Evolutionary conservation across 2,797 vertebrate species (phyloP).

Genomic region (Epinephelus coioides): DNA sequence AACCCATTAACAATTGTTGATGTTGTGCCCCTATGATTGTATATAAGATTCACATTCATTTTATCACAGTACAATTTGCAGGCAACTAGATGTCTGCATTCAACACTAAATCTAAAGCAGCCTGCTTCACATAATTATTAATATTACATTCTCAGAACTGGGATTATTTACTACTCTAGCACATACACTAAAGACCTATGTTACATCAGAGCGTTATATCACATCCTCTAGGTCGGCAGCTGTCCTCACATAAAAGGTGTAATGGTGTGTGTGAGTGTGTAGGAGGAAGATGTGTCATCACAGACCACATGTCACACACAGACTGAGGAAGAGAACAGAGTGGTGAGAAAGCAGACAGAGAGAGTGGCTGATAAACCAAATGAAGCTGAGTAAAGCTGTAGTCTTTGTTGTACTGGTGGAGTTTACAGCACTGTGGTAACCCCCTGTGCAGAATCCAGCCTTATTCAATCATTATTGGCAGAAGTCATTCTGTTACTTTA

Average conservation of each 20-base stretch:
- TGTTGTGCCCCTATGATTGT: background rate
- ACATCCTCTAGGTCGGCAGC: constrained; percentile 18
- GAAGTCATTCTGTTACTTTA: background rate
- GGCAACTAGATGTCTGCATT: background rate
- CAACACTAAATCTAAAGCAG: background rate
- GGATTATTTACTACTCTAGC: background rate
- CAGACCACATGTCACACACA: constrained; percentile 35
- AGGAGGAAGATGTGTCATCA: constrained; percentile 23
- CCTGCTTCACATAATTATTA: background rate
- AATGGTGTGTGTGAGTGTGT: constrained; percentile 2
- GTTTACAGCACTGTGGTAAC: no score
- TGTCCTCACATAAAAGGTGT: constrained; percentile 15
- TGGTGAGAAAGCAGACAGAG: background rate
- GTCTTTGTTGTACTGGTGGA: no score
- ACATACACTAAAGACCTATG: background rate
- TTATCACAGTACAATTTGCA: background rate
- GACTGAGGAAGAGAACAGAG: constrained; percentile 7
- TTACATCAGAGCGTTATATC: constrained; percentile 16
- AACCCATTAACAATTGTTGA: no score
- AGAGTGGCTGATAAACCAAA: background rate
- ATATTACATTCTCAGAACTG: background rate
- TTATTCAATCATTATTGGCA: constrained; percentile 1
- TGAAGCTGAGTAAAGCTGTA: no score
- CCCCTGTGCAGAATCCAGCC: no score
- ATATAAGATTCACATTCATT: background rate